These are phyloP conservation scores for Incurvaria masculella DNA, from an alignment of 2,888 invertebrate species.

Conservation along the genomic window DNA sequence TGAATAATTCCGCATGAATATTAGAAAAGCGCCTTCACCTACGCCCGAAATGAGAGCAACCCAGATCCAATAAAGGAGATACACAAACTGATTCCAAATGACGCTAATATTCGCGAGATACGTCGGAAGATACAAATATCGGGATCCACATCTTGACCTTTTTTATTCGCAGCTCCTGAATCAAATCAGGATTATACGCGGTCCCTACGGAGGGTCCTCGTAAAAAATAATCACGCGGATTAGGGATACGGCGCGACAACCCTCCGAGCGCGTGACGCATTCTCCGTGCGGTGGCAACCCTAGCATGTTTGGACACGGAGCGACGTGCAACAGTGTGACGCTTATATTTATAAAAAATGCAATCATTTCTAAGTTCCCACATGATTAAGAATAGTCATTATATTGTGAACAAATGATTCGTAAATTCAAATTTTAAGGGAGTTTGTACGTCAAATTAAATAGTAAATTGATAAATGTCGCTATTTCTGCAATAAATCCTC, in stretches of 20 bases:
- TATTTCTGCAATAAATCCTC: too few relatives aligned
- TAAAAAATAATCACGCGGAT: neutral
- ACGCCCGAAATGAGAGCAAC: neutral
- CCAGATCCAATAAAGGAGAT: neutral
- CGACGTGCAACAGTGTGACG: too few relatives aligned
- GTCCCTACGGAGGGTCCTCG: neutral
- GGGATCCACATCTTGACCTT: neutral
- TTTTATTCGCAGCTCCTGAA: neutral
- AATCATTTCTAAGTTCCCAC: too few relatives aligned
- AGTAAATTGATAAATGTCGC: too few relatives aligned
- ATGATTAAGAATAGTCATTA: too few relatives aligned
- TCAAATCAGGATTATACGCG: neutral
- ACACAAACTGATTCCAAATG: neutral
- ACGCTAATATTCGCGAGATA: neutral
- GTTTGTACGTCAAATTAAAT: too few relatives aligned
- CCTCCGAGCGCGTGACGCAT: neutral
- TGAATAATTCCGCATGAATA: too few relatives aligned
- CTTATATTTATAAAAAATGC: too few relatives aligned
- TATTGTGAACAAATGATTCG: too few relatives aligned
- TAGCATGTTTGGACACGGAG: too few relatives aligned
- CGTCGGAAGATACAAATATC: neutral
- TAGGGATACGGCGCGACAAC: neutral
- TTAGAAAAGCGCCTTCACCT: neutral
- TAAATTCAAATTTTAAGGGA: too few relatives aligned
- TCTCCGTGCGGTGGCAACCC: too few relatives aligned